Base-by-base conservation (phyloP, 92 coral and sea anemone genomes). In the Palythoa grandis region DNA sequence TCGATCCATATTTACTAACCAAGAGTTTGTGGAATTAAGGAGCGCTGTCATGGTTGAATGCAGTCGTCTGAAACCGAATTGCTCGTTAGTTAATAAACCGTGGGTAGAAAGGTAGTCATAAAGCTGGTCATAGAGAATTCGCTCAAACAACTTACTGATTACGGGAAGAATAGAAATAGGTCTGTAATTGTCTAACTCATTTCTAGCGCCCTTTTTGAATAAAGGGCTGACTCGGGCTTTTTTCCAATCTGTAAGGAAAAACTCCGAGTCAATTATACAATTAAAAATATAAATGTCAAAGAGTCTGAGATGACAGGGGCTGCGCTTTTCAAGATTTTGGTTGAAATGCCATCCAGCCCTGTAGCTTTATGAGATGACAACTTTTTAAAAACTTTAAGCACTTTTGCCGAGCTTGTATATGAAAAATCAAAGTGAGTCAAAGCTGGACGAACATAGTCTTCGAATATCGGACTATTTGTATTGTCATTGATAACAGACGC, bases 281-380 rank as follows among this genome's bases (percentile, higher is more conserved):
- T 79, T 87, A 69, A 87, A 87, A 1, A 78, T 87, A 35, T n/a
- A n/a, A 68, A 70, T 15, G 89, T 69, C 39, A 87, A 25, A 58
- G 85, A 79, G 60, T 40, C 40, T 7, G 89, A 60, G 56, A 70
- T 78, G 47, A 56, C 79, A 39, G 88, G 88, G 25, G 88, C 74
- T 1, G 83, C 88, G 47, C 69, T 86, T 76, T 86, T 85, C 48
- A 86, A 56, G 37, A 86, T 74, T 76, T 76, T 86, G 65, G 65
- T 58, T 58, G 65, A 58, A 72, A 71, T 84, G 66, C 67, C 77
- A 74, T 84, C 88, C 76, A 84, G 65, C 52, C 82, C 53, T 24
- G 92, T 90, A 22, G 92, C 92, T 86, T 90, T 90, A 68, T 80
- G 52, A 1, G 52, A 53, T 53, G 92, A 87, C 58, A 87, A 71